Evolutionary conservation across 2,888 invertebrate genomes (phyloP).

Genomic region (Eudemis profundana): DNA sequence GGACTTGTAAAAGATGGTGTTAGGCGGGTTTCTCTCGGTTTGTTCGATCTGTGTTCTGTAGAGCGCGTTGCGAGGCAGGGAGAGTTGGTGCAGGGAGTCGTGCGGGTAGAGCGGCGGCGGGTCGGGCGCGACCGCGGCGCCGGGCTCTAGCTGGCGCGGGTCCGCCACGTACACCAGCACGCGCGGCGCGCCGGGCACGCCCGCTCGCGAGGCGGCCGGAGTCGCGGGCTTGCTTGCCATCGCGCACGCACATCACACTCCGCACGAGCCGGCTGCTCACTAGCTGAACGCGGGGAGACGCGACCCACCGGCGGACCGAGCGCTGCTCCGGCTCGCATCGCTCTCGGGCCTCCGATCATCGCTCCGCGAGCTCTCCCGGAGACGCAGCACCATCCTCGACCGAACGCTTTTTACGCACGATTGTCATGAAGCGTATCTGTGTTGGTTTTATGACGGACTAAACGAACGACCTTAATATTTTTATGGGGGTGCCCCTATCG

Average conservation of each 20-base stretch:
- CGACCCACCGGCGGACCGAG: conserved; percentile 63
- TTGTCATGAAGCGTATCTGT: conserved; percentile 69
- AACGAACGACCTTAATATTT: conserved; percentile 66
- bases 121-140: conserved; percentile 69
- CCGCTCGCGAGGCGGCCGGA: conserved; percentile 85
- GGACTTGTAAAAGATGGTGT: conserved; percentile 68
- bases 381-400: conserved; percentile 75
- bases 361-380: conserved; percentile 69
- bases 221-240: conserved; percentile 93
- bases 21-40: conserved; percentile 60
- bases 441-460: conserved; percentile 73
- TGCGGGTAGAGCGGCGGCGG: conserved; percentile 56
- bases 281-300: conserved; percentile 72
- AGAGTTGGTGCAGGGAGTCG: conserved; percentile 63
- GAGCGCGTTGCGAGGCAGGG: conserved; percentile 60
- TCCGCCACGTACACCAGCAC: conserved; percentile 84
- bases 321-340: conserved; percentile 72
- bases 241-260: conserved; percentile 90
- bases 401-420: conserved; percentile 62
- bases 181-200: conserved; percentile 80
- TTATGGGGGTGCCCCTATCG: conserved; percentile 82
- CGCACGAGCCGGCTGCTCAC: conserved; percentile 75
- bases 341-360: conserved; percentile 73
- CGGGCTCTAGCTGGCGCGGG: conserved; percentile 82
- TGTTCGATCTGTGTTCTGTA: conserved; percentile 63